Evolutionary conservation across 2,888 invertebrate genomes (phyloP).

Genomic region (Nephrotoma guestfalica): DNA sequence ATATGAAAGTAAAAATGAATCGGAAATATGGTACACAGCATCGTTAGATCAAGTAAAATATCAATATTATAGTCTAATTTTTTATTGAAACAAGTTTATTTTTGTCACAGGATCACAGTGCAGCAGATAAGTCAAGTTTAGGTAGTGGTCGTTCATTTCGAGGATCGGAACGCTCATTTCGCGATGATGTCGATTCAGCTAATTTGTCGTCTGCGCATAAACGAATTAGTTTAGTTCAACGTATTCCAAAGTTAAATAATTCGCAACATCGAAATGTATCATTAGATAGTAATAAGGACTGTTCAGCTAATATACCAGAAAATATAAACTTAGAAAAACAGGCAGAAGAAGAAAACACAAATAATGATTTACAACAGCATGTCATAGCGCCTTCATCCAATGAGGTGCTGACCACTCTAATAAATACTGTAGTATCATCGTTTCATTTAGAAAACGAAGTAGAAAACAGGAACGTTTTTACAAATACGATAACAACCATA

Average conservation of each 20-base stretch:
- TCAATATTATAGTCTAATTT: background rate
- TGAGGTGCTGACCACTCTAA: background rate
- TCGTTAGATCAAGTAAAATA: slow-evolving; percentile 18
- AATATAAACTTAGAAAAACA: slow-evolving; percentile 18
- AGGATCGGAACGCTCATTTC: slow-evolving; percentile 18
- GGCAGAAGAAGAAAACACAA: slow-evolving; percentile 11
- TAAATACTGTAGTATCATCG: background rate
- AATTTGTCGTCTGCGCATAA: slow-evolving; percentile 15
- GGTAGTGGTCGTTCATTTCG: slow-evolving; percentile 20
- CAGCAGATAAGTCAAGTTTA: slow-evolving; percentile 20
- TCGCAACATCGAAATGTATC: slow-evolving; percentile 18
- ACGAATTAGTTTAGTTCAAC: slow-evolving; percentile 15
- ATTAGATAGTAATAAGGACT: slow-evolving; percentile 16
- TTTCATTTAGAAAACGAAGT: background rate
- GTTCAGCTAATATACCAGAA: slow-evolving; percentile 19
- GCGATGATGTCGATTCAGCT: slow-evolving; percentile 17
- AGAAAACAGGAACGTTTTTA: background rate
- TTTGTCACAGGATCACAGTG: slow-evolving; percentile 15
- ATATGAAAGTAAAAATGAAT: slow-evolving; percentile 17
- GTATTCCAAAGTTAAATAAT: slow-evolving; percentile 17
- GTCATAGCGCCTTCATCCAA: background rate
- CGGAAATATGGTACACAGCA: slow-evolving; percentile 18
- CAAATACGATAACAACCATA: background rate
- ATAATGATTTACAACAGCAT: background rate
- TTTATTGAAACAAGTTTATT: background rate